Conservation (phyloP, 2,888 invertebrate species). For the Escarpia spicata region DNA sequence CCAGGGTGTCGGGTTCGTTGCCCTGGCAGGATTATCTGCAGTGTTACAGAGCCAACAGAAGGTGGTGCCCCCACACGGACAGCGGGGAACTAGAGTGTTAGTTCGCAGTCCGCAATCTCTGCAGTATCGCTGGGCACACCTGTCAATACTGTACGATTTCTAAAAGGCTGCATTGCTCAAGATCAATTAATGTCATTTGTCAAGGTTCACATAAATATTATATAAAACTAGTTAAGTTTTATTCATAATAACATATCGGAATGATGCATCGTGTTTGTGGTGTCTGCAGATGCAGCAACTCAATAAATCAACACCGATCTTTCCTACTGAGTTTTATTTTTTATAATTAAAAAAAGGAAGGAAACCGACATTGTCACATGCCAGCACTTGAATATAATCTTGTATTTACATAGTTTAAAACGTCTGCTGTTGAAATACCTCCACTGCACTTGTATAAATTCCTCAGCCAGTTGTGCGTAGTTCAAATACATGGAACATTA, state of each 20-base stretch:
- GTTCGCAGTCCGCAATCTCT: background rate
- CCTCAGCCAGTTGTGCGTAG: background rate
- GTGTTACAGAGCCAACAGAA: background rate
- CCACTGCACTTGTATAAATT: background rate
- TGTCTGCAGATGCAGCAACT: background rate
- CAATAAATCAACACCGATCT: background rate
- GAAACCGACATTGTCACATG: background rate
- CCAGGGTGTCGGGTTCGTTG: slow-evolving; percentile 36
- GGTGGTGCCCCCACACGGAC: background rate
- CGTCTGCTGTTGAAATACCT: background rate
- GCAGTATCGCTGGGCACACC: slow-evolving; percentile 17
- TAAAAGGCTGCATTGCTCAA: background rate
- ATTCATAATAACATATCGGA: background rate
- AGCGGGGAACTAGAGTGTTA: background rate
- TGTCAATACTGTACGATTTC: background rate
- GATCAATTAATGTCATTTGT: background rate
- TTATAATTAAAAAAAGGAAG: background rate
- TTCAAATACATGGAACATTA: background rate
- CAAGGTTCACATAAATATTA: background rate
- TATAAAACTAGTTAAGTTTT: background rate
- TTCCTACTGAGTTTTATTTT: background rate
- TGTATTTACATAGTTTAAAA: background rate
- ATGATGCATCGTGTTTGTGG: background rate
- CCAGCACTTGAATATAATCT: background rate
- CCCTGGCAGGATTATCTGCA: slow-evolving; percentile 28